Evolutionary conservation across 2,888 invertebrate genomes (phyloP).

Genomic region (Pardosa pseudoannulata): DNA sequence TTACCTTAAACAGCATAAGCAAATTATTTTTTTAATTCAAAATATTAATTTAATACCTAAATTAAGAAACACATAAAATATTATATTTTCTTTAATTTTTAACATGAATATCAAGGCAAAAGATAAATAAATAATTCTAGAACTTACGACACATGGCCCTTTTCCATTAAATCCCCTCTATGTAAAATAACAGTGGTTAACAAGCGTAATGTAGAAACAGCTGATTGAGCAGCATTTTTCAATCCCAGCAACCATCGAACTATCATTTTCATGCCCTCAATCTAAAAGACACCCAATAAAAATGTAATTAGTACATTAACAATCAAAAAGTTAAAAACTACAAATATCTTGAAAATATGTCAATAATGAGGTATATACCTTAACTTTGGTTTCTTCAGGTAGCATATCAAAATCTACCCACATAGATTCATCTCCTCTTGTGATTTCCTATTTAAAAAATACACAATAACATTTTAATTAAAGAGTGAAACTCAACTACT

Average conservation of each 20-base stretch:
- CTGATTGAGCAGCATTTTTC: constrained; percentile 83
- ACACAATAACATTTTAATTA: too few species aligned
- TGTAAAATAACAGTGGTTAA: constrained; percentile 94
- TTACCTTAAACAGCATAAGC: too few species aligned
- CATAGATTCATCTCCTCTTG: constrained; percentile 79
- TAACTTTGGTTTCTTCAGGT: constrained; percentile 89
- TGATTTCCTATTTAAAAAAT: constrained; percentile 79
- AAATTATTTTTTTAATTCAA: too few species aligned
- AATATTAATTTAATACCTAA: too few species aligned
- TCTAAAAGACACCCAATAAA: constrained; percentile 76
- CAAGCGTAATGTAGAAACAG: constrained; percentile 88
- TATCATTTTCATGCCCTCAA: constrained; percentile 95
- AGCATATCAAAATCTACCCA: constrained; percentile 93
- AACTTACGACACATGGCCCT: constrained; percentile 79
- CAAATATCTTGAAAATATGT: too few species aligned
- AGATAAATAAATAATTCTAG: too few species aligned
- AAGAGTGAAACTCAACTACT: background rate
- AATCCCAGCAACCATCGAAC: constrained; percentile 96
- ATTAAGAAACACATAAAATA: too few species aligned
- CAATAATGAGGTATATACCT: constrained; percentile 81
- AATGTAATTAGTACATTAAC: too few species aligned
- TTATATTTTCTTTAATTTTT: too few species aligned
- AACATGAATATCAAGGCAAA: too few species aligned
- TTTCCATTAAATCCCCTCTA: constrained; percentile 88
- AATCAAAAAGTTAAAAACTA: too few species aligned